Conservation (phyloP, 2,797 vertebrate genomes). For the Poecile montanus region DNA sequence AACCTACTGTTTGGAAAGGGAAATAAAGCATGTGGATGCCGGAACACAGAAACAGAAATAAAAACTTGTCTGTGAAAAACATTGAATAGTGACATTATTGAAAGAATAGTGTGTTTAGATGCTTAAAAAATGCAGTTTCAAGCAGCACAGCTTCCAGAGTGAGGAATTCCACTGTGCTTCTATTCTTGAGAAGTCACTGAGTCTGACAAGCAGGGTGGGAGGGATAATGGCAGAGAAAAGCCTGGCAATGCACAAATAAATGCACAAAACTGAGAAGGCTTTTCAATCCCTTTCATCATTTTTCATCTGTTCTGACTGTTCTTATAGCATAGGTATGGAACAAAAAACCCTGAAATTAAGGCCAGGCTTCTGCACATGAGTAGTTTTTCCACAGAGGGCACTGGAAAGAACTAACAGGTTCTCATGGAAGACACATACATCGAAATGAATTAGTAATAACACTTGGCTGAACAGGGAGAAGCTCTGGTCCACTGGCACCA, state of each 20-base stretch:
- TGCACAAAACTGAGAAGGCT: background rate
- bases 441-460: background rate
- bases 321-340: background rate
- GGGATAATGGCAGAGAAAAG: background rate
- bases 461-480: background rate
- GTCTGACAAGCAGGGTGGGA: background rate
- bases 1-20: background rate
- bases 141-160: background rate
- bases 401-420: fast-evolving
- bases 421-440: background rate
- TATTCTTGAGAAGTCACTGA: background rate
- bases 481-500: background rate
- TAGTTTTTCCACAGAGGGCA: background rate
- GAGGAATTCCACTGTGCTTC: background rate
- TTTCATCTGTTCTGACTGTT: background rate
- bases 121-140: background rate
- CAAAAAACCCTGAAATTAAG: background rate
- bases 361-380: background rate
- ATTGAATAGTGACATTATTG: background rate
- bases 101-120: background rate
- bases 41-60: background rate
- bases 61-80: background rate
- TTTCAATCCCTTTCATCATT: background rate
- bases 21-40: background rate
- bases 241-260: background rate